A percentile compares a stretch with the other conserved stretches of the same genome.
phyloP scores from a whole-genome alignment of 2,797 vertebrate species.

The Sparidentex hasta region DNA sequence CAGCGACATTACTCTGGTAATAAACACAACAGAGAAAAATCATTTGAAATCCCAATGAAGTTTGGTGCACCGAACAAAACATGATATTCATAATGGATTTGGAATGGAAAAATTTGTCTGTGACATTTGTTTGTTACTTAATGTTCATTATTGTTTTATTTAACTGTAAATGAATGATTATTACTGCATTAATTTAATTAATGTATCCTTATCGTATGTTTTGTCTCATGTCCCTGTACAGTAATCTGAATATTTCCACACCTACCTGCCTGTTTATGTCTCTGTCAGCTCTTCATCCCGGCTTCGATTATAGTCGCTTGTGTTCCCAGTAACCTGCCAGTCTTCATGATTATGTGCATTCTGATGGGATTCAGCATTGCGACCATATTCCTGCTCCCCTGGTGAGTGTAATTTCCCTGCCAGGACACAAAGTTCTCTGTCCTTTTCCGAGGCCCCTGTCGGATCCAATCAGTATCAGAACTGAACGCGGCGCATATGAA shows the following conservation, averaged over 20 bases:
- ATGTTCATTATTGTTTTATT: no score
- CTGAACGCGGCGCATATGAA: slow-evolving; percentile 43
- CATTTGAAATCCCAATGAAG: no score
- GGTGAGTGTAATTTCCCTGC: slow-evolving; percentile 78
- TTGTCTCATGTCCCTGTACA: neutral
- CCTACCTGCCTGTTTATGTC: slow-evolving; percentile 15
- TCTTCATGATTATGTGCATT: slow-evolving; percentile 79
- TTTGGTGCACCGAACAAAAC: no score
- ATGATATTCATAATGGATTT: no score
- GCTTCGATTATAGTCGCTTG: slow-evolving; percentile 74
- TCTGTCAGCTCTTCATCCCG: slow-evolving; percentile 84
- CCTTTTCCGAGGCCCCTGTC: slow-evolving; percentile 46
- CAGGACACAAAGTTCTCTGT: slow-evolving; percentile 27
- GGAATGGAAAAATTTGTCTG: no score
- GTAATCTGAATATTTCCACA: neutral
- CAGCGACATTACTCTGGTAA: no score
- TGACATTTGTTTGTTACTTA: no score
- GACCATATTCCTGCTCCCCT: slow-evolving; percentile 84
- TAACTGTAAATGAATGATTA: no score
- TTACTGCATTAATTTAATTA: no score
- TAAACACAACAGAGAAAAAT: no score
- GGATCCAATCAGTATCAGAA: slow-evolving; percentile 48
- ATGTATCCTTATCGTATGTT: no score
- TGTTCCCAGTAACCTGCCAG: slow-evolving; percentile 79
- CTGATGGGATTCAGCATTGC: slow-evolving; percentile 84